A percentile compares a stretch with the other conserved stretches of the same genome.
phyloP scores from a whole-genome alignment of 2,797 vertebrate genomes.

The Hemibagrus guttatus region DNA sequence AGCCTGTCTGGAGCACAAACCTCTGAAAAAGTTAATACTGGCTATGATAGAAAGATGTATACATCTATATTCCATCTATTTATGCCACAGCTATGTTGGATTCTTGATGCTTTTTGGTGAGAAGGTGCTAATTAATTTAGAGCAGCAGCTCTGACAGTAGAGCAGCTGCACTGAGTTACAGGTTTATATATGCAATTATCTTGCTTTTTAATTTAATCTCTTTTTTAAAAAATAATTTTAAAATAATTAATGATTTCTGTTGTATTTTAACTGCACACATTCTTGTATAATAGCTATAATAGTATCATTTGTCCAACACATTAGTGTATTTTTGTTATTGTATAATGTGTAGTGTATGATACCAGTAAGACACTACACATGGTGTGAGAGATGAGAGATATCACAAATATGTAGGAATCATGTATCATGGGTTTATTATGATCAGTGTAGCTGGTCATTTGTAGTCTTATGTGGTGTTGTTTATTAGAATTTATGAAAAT shows the following conservation, averaged over 20 bases:
- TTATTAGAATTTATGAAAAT: not conserved
- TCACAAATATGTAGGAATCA: not conserved
- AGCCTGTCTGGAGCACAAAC: too few relatives aligned
- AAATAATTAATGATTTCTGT: not conserved
- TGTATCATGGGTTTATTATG: not conserved
- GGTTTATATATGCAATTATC: not conserved
- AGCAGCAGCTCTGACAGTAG: not conserved
- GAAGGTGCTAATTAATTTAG: not conserved
- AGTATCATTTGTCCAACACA: not conserved
- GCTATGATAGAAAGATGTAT: too few relatives aligned
- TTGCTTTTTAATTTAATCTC: not conserved
- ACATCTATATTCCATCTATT: too few relatives aligned
- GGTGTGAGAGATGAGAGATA: not conserved
- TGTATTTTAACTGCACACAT: not conserved
- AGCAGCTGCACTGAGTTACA: not conserved
- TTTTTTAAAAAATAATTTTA: not conserved
- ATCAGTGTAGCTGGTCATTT: not conserved
- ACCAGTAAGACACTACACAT: not conserved
- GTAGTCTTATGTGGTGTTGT: too few relatives aligned
- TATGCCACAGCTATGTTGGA: not conserved
- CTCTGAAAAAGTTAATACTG: too few relatives aligned
- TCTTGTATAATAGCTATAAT: not conserved
- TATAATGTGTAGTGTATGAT: not conserved
- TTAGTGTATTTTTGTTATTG: not conserved
- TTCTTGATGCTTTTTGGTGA: not conserved